Conservation (phyloP, 2,888 invertebrate species). For the Dione juno region DNA sequence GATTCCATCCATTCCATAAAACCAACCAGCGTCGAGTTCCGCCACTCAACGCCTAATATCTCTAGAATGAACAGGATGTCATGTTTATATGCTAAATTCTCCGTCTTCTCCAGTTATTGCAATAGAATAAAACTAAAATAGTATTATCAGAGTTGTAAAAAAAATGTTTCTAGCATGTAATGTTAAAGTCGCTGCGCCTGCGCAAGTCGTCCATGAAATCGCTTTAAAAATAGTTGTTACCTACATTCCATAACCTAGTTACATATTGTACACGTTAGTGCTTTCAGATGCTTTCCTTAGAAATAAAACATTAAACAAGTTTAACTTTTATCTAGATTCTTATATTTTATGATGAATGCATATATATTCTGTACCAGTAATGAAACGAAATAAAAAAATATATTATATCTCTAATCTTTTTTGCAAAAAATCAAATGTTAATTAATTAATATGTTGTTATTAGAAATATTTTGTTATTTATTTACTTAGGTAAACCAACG, state of each 20-base stretch:
- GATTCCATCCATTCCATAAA: too few relatives aligned
- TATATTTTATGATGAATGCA: background rate
- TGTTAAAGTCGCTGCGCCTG: slow-evolving; percentile 16
- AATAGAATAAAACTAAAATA: too few relatives aligned
- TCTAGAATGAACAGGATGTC: too few relatives aligned
- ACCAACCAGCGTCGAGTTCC: too few relatives aligned
- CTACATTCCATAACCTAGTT: slow-evolving; percentile 38
- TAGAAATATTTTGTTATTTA: too few relatives aligned
- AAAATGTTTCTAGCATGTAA: slow-evolving; percentile 12
- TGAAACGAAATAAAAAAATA: background rate
- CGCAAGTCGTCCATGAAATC: slow-evolving; percentile 34
- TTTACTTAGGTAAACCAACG: too few relatives aligned
- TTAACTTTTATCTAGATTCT: background rate
- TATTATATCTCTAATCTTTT: background rate
- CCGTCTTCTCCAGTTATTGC: too few relatives aligned
- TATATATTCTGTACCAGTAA: background rate
- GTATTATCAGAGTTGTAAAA: background rate
- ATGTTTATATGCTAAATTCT: too few relatives aligned
- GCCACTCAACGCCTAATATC: too few relatives aligned
- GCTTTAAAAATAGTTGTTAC: slow-evolving; percentile 37
- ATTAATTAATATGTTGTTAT: too few relatives aligned
- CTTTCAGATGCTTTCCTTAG: slow-evolving; percentile 20
- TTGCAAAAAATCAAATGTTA: too few relatives aligned
- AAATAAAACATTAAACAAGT: background rate
- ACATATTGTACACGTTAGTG: slow-evolving; percentile 22